These are phyloP conservation scores for Rhamphomyia laevipes DNA, from an alignment of 2,888 invertebrate species.

Conservation along the genomic window DNA sequence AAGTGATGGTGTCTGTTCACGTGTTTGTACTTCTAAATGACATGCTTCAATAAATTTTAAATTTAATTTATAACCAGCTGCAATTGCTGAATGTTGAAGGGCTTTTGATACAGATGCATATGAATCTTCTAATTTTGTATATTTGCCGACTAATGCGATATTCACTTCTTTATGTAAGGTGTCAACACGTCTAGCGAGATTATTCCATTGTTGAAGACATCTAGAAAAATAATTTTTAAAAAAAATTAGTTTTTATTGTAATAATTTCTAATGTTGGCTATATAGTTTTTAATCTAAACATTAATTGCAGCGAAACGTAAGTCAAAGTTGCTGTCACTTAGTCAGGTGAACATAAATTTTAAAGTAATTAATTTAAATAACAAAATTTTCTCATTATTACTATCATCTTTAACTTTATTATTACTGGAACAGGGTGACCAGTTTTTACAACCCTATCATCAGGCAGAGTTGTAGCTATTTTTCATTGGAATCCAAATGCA, in stretches of 20 bases:
- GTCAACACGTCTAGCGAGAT: slow-evolving; percentile 75
- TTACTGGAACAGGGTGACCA: too few species aligned
- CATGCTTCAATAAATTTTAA: slow-evolving; percentile 87
- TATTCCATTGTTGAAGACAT: slow-evolving; percentile 82
- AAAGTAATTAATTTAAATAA: too few species aligned
- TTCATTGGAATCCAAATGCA: too few species aligned
- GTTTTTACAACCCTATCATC: too few species aligned
- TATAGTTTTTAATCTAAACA: too few species aligned
- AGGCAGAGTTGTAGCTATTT: too few species aligned
- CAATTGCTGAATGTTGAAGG: slow-evolving; percentile 82
- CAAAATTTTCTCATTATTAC: too few species aligned
- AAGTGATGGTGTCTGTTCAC: slow-evolving; percentile 61
- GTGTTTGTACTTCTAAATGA: slow-evolving; percentile 65
- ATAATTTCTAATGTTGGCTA: background rate
- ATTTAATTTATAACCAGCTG: slow-evolving; percentile 70
- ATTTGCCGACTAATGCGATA: slow-evolving; percentile 93
- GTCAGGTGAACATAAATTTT: too few species aligned
- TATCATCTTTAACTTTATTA: too few species aligned
- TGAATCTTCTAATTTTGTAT: slow-evolving; percentile 88
- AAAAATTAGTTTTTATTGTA: background rate
- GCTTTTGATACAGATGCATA: slow-evolving; percentile 96
- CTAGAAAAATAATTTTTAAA: slow-evolving; percentile 24
- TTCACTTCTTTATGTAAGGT: slow-evolving; percentile 71
- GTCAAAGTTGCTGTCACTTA: too few species aligned
- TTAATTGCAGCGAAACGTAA: too few species aligned